These are phyloP conservation scores for Apamea anceps DNA, from an alignment of 2,888 invertebrate genomes.

Conservation along the genomic window DNA sequence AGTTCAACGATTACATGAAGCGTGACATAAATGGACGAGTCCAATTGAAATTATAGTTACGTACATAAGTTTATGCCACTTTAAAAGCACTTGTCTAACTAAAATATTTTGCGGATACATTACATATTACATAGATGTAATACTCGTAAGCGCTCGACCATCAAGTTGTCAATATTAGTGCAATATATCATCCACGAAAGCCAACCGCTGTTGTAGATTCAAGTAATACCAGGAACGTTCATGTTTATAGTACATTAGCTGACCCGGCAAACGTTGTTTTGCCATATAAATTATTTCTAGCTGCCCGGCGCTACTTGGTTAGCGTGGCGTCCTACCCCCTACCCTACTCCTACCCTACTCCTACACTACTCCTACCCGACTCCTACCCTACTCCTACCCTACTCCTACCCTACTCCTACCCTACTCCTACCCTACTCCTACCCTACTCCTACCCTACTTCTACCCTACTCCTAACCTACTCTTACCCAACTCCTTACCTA, in stretches of 20 bases:
- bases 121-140: slow-evolving; percentile 12
- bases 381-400: no score
- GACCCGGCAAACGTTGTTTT: no score
- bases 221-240: slow-evolving; percentile 51
- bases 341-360: no score
- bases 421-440: no score
- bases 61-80: background rate
- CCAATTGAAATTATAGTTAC: background rate
- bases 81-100: background rate
- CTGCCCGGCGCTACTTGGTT: no score
- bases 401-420: no score
- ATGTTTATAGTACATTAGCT: slow-evolving; percentile 48
- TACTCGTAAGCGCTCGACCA: slow-evolving; percentile 43
- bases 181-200: slow-evolving; percentile 57
- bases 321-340: no score
- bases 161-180: slow-evolving; percentile 55
- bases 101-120: slow-evolving; percentile 8
- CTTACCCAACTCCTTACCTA: no score
- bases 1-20: background rate
- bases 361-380: no score
- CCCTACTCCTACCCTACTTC: no score
- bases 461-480: no score
- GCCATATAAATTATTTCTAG: no score
- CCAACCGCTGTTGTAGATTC: slow-evolving; percentile 51
- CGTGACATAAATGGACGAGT: background rate